These are phyloP conservation scores for Ammodytes dubius DNA, from an alignment of 2,113 vertebrate species.

Conservation along the genomic window DNA sequence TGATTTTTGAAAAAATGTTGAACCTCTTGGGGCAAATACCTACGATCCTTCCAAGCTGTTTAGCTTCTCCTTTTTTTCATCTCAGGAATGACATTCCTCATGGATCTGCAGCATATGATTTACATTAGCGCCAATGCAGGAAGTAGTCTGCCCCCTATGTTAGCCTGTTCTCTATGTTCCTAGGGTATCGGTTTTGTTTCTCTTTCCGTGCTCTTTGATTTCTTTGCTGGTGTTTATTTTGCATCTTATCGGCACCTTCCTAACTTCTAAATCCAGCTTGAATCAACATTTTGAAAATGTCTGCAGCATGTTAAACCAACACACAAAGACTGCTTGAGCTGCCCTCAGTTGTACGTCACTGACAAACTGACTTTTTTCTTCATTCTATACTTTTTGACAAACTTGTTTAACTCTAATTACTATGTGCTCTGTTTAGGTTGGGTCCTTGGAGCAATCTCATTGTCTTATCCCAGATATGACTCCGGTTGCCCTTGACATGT, in stretches of 20 bases:
- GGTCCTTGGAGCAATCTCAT: background rate
- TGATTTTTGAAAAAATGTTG: background rate
- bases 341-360: background rate
- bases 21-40: background rate
- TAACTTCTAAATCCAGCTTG: background rate
- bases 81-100: background rate
- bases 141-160: background rate
- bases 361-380: background rate
- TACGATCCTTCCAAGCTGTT: background rate
- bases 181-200: background rate
- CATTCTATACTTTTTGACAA: background rate
- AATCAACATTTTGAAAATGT: no score
- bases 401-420: background rate
- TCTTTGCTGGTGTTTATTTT: background rate
- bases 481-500: conserved; percentile 52
- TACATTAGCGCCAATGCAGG: background rate
- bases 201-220: background rate
- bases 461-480: background rate
- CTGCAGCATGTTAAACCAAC: no score
- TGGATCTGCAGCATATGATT: background rate
- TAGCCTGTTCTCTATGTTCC: background rate
- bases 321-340: background rate
- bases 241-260: background rate
- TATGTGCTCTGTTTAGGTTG: background rate
- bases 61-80: background rate